These are phyloP conservation scores for Aptenodytes forsteri DNA, from an alignment of 2,113 vertebrate species.

Conservation along the genomic window DNA sequence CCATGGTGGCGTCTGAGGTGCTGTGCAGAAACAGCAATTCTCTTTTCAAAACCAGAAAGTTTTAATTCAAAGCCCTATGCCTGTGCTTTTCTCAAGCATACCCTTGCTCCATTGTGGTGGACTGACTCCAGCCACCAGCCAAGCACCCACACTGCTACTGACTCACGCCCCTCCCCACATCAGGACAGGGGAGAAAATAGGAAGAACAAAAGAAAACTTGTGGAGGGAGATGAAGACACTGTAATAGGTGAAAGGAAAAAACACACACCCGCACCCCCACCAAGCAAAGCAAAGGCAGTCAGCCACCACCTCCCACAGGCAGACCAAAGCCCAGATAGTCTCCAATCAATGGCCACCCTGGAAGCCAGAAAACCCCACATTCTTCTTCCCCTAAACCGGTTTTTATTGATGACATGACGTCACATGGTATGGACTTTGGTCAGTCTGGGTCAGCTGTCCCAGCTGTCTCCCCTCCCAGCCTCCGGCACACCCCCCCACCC, in stretches of 20 bases:
- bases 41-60: background rate
- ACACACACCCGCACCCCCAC: background rate
- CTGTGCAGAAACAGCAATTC: constrained; percentile 64
- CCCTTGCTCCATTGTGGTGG: background rate
- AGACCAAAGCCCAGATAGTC: background rate
- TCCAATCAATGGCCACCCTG: background rate
- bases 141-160: background rate
- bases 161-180: background rate
- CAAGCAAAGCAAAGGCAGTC: background rate
- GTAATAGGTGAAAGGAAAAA: background rate
- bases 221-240: background rate
- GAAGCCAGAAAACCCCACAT: background rate
- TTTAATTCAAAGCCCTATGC: background rate
- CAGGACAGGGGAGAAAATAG: background rate
- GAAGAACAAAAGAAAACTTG: background rate
- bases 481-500: too few relatives aligned
- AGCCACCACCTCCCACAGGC: background rate
- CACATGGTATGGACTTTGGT: background rate
- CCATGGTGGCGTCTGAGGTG: constrained; percentile 70
- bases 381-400: background rate
- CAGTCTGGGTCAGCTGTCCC: background rate
- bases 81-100: background rate
- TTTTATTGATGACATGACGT: background rate
- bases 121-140: background rate
- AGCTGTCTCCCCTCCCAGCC: background rate